A percentile compares a stretch with the other conserved stretches of the same genome.
These are phyloP conservation scores for Cremastobaeus sp. DNA, from an alignment of 2,888 invertebrate species.

Conservation along the genomic window DNA sequence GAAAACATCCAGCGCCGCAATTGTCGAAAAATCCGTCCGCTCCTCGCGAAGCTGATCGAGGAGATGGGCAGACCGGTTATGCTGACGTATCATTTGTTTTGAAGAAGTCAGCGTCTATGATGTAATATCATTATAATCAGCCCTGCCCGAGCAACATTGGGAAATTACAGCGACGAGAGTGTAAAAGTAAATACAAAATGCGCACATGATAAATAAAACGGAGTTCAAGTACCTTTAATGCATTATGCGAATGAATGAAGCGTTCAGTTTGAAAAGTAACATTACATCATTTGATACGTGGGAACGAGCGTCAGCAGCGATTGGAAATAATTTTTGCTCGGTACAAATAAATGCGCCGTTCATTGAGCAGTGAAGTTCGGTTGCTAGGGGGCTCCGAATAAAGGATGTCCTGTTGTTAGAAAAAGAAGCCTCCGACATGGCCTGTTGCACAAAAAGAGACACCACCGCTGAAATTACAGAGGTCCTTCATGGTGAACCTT, in stretches of 20 bases:
- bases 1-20: not conserved
- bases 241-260: too few relatives aligned
- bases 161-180: not conserved
- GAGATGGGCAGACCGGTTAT: not conserved
- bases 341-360: conserved; percentile 41
- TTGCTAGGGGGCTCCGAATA: conserved; percentile 39
- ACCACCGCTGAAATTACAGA: conserved; percentile 23
- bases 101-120: not conserved
- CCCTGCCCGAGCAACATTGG: not conserved
- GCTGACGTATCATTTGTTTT: conserved; percentile 5
- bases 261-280: conserved; percentile 1
- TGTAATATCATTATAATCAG: too few relatives aligned
- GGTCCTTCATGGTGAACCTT: conserved; percentile 32
- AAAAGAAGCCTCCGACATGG: conserved; percentile 5
- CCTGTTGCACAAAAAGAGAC: conserved; percentile 30
- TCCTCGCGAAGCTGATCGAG: not conserved
- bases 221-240: too few relatives aligned
- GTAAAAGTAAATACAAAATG: not conserved
- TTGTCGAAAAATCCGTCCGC: too few relatives aligned
- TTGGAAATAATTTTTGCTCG: conserved; percentile 37
- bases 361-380: conserved; percentile 46
- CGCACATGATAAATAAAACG: not conserved
- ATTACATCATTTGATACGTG: conserved; percentile 37
- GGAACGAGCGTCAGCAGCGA: conserved; percentile 28
- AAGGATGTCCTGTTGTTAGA: conserved; percentile 53